Percentiles rank a stretch among this genome's conserved stretches.
Conservation (phyloP, 2,888 invertebrate genomes). For the Pardosa pseudoannulata region DNA sequence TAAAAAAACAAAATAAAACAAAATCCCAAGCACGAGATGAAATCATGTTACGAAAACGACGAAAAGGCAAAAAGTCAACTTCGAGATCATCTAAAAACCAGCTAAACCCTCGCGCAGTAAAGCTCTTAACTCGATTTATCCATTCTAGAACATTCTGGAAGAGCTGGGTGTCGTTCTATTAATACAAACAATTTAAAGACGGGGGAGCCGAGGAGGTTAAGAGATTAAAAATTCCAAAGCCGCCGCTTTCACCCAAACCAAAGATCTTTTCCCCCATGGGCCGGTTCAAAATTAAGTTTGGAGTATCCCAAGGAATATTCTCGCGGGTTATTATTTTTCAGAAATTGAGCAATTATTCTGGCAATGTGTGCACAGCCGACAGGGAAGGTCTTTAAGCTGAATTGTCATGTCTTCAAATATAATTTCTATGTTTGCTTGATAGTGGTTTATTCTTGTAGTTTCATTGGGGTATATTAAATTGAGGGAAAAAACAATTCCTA, state of each 20-base stretch:
- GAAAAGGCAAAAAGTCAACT: not conserved
- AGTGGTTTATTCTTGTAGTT: no score
- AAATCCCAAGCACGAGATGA: not conserved
- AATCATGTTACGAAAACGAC: not conserved
- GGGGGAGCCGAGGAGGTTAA: constrained; percentile 50
- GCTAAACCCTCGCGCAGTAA: not conserved
- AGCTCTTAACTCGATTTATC: constrained; percentile 57
- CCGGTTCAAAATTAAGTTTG: constrained; percentile 59
- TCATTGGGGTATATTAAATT: no score
- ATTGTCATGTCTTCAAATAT: not conserved
- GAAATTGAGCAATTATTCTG: constrained; percentile 14
- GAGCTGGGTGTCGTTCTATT: constrained; percentile 51
- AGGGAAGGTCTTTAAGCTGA: not conserved
- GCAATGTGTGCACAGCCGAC: not conserved
- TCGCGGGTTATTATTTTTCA: constrained; percentile 7
- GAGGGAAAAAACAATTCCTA: no score
- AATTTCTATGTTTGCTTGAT: not conserved
- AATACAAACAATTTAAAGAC: constrained; percentile 56
- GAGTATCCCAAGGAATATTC: not conserved
- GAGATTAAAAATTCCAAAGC: constrained; percentile 61
- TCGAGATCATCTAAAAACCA: not conserved
- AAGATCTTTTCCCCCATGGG: constrained; percentile 34
- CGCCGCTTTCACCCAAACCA: constrained; percentile 34
- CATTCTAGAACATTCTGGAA: not conserved
- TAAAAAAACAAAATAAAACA: not conserved